Base-by-base conservation (phyloP, 2,888 invertebrate species). In the Stenodema calcarata region DNA sequence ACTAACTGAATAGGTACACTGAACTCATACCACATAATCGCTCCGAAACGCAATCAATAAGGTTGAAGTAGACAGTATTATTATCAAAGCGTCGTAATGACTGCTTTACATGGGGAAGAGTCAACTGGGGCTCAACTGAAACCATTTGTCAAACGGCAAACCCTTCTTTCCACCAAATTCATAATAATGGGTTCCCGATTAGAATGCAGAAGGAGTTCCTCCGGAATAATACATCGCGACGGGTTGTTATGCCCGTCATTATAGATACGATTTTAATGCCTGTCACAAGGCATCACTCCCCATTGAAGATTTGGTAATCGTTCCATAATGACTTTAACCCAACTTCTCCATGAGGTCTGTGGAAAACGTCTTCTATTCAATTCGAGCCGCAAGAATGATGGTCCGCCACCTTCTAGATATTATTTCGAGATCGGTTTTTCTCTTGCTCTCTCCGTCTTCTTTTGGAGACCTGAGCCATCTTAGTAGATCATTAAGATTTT, bases 231-330 rank as follows among this genome's bases (percentile, higher is more conserved):
- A 80, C 80, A 54, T 54, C 54, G 80, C 80, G 80, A 80, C 50
- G n/a, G 54, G 78, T 50, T 80, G 80, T 78, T 78, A 44, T 78
- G 35, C 73, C 50, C 28, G n/a, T 84, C 84, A 62, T 84, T 84
- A 84, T 84, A 84, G 84, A 84, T 84, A 62, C 84, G 84, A 84
- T 84, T 84, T 84, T 84, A 84, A 84, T 84, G 47, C 84, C 84
- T 73, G 73, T 84, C 84, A 73, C 84, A 84, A 84, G 28, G 70
- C 73, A 42, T 44, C 44, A 7, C 42, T 54, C 27, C 27, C 50
- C 30, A 80, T 80, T 80, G 54, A 80, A 54, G 80, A 80, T 80
- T 80, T 35, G 80, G 80, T 80, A 80, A 80, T 54, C 80, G 50
- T 54, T 80, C 80, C 80, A 80, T 78, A 78, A 78, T 78, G 78